These are phyloP conservation scores for Pangasius djambal DNA, from an alignment of 2,797 vertebrate genomes.

Conservation along the genomic window DNA sequence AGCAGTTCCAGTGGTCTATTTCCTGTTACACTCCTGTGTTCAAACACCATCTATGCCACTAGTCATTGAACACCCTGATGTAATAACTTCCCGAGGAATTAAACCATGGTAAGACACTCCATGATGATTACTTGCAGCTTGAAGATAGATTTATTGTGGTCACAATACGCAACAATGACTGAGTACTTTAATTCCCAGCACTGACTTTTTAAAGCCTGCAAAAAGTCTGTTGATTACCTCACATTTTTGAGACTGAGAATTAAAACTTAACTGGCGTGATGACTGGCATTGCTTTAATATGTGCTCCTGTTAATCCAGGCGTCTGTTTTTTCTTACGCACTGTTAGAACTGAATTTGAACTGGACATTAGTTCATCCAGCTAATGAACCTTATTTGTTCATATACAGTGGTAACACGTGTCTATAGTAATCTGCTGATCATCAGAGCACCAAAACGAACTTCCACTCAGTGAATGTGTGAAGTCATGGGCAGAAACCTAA, in stretches of 20 bases:
- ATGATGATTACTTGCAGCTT: background rate
- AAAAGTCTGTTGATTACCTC: background rate
- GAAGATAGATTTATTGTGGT: background rate
- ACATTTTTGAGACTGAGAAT: background rate
- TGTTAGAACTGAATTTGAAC: too few species aligned
- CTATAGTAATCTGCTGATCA: background rate
- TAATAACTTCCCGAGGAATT: background rate
- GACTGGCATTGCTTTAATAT: background rate
- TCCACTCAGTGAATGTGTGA: too few species aligned
- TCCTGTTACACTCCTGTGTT: background rate
- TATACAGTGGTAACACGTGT: background rate
- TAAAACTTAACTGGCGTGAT: background rate
- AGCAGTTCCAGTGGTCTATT: constrained; percentile 8
- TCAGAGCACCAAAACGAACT: background rate
- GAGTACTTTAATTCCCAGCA: background rate
- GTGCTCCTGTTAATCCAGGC: background rate
- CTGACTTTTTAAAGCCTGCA: background rate
- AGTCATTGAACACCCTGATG: background rate
- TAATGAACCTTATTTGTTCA: background rate
- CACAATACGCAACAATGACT: background rate
- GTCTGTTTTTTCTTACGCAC: background rate
- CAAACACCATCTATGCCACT: background rate
- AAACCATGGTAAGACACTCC: background rate
- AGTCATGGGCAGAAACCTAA: too few species aligned
- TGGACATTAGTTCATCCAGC: background rate